Evolutionary conservation across 2,888 invertebrate genomes (phyloP).

Genomic region (Drosophila hamatofila): DNA sequence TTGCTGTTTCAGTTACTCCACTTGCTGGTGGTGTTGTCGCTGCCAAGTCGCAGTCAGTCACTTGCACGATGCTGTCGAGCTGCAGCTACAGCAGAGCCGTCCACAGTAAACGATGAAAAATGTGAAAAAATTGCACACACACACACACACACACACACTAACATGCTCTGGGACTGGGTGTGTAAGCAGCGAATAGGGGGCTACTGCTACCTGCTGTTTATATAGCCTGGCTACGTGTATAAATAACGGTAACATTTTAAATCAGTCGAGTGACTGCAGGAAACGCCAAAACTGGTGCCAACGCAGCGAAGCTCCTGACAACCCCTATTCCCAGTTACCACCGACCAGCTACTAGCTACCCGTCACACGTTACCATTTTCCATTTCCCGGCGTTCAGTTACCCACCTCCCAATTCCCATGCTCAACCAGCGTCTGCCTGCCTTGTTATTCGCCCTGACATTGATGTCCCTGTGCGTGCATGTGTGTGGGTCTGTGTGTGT

Average conservation of each 20-base stretch:
- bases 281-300: slow-evolving; percentile 70
- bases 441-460: slow-evolving; percentile 61
- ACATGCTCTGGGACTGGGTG: background rate
- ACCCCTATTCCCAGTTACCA: slow-evolving; percentile 57
- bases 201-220: slow-evolving; percentile 61
- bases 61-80: slow-evolving; percentile 68
- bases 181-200: slow-evolving; percentile 14
- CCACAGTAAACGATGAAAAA: slow-evolving; percentile 74
- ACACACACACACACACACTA: slow-evolving; percentile 18
- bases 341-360: slow-evolving; percentile 23
- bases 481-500: slow-evolving; percentile 27
- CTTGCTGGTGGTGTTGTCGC: slow-evolving; percentile 30
- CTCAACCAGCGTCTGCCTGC: slow-evolving; percentile 15
- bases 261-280: slow-evolving; percentile 79
- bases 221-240: slow-evolving; percentile 74
- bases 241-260: slow-evolving; percentile 80
- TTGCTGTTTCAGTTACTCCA: slow-evolving; percentile 36
- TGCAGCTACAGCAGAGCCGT: slow-evolving; percentile 57
- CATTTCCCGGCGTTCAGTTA: slow-evolving; percentile 34
- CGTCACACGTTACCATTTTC: slow-evolving; percentile 6
- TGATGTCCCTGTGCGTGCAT: slow-evolving; percentile 53
- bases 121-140: slow-evolving; percentile 52
- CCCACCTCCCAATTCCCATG: slow-evolving; percentile 43
- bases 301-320: slow-evolving; percentile 55
- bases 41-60: slow-evolving; percentile 74